Base-by-base conservation (phyloP, 2,888 invertebrate genomes). In the Harpagoxenus sublaevis region DNA sequence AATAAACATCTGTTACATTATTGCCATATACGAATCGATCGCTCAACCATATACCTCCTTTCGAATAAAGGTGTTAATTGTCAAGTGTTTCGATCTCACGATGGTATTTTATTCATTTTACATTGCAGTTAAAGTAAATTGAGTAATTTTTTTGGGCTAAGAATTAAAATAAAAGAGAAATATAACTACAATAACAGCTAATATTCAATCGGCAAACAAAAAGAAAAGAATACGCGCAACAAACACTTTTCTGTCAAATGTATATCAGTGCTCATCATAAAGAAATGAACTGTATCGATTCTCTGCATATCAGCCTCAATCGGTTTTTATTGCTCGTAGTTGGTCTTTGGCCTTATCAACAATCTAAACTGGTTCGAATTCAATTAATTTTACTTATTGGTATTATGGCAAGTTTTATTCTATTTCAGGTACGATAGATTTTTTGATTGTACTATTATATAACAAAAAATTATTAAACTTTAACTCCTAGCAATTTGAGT, bases 341-440 rank as follows among this genome's bases (percentile, higher is more conserved):
- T 18, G 73, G 73, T 1, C 28, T 73, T 0, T 73, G 73, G 73
- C 73, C 73, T 42, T 73, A 73, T 42, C 57, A 73, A 1, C 73
- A 10, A 39, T 73, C 28, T 15, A 28, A 10, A 57, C 10, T 73
- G 6, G 57, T 42, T 18, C 10, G 10, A 5, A 9, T 73, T 45
- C 18, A 57, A 18, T 3, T 73, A 57, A 28, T 42, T 23, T 42
- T 73, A 28, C 10, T 42, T 28, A 9, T 39, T 28, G 3, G 42
- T 28, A 57, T 73, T 73, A 15, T 45, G 1, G 15, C 42, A 3
- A 57, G 28, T 60, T 74, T 60, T 9, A 60, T 74, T 62, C 0
- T 31, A 62, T 45, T 28, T 31, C 45, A 74, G 45, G 60, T 62
- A 74, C 2, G 15, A 42, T 15, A 4, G 1, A 15, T 48, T 0